Conservation (phyloP, 2,113 vertebrate genomes). For the Trichechus manatus region DNA sequence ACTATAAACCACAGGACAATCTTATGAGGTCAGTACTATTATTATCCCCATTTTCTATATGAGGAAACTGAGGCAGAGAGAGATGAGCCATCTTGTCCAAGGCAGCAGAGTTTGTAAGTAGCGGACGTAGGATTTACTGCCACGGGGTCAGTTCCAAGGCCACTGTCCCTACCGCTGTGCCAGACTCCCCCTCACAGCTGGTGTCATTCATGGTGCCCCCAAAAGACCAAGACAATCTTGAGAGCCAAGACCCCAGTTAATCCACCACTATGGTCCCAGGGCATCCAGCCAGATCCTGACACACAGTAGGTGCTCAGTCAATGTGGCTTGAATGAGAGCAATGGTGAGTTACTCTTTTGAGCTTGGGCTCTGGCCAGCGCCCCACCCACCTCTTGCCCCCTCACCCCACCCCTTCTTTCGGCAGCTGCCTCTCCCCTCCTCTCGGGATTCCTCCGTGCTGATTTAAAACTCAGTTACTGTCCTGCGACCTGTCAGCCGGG, state of each 20-base stretch:
- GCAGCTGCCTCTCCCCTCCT: neutral
- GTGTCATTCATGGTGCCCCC: neutral
- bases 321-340: neutral
- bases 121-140: neutral
- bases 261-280: rapidly evolving
- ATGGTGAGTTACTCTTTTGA: rapidly evolving
- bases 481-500: slow-evolving; percentile 43
- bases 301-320: neutral
- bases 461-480: slow-evolving; percentile 64
- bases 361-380: rapidly evolving
- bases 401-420: neutral
- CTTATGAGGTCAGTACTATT: neutral
- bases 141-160: rapidly evolving
- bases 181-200: rapidly evolving
- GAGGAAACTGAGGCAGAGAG: neutral
- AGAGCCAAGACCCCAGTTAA: neutral
- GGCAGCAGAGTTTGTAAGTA: neutral
- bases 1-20: neutral
- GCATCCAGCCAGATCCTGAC: neutral
- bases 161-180: neutral
- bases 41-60: neutral
- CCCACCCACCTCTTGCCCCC: neutral
- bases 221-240: neutral
- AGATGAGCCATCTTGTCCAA: neutral
- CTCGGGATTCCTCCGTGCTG: neutral